These are phyloP conservation scores for Monopterus albus DNA, from an alignment of 2,113 vertebrate genomes.

Conservation along the genomic window DNA sequence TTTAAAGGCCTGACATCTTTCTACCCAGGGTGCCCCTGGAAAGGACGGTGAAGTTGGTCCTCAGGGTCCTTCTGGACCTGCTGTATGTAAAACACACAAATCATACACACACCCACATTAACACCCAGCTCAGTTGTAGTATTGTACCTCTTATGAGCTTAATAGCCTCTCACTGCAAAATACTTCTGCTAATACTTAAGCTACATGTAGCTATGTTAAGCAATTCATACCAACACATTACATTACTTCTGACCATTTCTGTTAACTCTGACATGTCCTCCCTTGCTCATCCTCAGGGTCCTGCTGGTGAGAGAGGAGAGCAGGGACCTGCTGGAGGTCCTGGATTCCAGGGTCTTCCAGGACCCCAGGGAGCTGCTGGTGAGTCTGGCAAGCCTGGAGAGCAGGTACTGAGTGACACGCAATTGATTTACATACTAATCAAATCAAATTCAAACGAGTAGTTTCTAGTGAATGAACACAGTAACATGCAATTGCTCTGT, in stretches of 20 bases:
- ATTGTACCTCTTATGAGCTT: not conserved
- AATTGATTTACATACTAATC: not conserved
- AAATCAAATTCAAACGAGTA: not conserved
- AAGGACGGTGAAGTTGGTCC: slow-evolving; percentile 96
- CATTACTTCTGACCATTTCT: not conserved
- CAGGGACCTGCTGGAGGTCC: slow-evolving; percentile 88
- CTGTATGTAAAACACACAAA: slow-evolving; percentile 84
- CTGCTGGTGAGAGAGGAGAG: slow-evolving; percentile 96
- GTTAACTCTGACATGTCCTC: not conserved
- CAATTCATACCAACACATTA: not conserved
- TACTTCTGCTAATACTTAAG: not conserved
- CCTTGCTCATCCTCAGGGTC: slow-evolving; percentile 83
- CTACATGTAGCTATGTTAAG: not conserved
- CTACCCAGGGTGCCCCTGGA: slow-evolving; percentile 88
- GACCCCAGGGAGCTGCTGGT: slow-evolving; percentile 92
- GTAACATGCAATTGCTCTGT: not conserved
- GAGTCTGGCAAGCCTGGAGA: slow-evolving; percentile 94
- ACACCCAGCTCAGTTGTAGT: not conserved
- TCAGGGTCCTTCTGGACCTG: slow-evolving; percentile 89
- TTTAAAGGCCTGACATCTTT: slow-evolving; percentile 41
- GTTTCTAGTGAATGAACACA: not conserved
- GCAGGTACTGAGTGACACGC: slow-evolving; percentile 83
- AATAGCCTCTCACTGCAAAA: not conserved
- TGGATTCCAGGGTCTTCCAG: slow-evolving; percentile 97
- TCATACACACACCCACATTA: not conserved